These are phyloP conservation scores for Alentia gelatinosa DNA, from an alignment of 2,888 invertebrate species.

Conservation along the genomic window DNA sequence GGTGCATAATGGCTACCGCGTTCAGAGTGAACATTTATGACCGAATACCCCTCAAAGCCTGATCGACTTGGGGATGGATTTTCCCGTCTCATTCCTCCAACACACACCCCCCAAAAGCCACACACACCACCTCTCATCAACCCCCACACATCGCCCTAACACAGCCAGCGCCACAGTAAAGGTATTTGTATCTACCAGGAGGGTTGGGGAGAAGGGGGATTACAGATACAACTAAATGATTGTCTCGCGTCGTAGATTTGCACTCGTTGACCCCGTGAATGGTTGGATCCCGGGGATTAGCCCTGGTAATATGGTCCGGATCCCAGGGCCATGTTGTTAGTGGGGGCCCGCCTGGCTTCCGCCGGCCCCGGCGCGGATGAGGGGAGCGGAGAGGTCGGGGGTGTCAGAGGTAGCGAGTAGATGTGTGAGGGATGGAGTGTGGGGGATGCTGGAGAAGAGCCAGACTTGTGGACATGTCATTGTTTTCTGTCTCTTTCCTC, in stretches of 20 bases:
- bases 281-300: constrained; percentile 12
- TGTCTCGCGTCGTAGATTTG: not conserved
- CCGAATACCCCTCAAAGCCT: too few relatives aligned
- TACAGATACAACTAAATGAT: not conserved
- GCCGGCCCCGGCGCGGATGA: not conserved
- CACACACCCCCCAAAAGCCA: too few relatives aligned
- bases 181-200: not conserved
- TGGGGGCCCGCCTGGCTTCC: not conserved
- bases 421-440: too few relatives aligned
- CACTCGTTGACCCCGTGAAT: not conserved
- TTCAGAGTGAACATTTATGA: too few relatives aligned
- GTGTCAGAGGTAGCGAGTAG: too few relatives aligned
- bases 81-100: too few relatives aligned
- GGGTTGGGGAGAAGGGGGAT: not conserved
- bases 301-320: constrained; percentile 26
- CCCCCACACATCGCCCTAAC: too few relatives aligned
- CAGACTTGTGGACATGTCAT: not conserved
- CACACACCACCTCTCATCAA: too few relatives aligned
- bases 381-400: too few relatives aligned
- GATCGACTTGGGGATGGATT: too few relatives aligned
- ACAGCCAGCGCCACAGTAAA: too few relatives aligned
- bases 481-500: not conserved
- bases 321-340: not conserved
- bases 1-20: too few relatives aligned
- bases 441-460: not conserved